Evolutionary conservation across 2,888 invertebrate genomes (phyloP).

Genomic region (Salticus scenicus): DNA sequence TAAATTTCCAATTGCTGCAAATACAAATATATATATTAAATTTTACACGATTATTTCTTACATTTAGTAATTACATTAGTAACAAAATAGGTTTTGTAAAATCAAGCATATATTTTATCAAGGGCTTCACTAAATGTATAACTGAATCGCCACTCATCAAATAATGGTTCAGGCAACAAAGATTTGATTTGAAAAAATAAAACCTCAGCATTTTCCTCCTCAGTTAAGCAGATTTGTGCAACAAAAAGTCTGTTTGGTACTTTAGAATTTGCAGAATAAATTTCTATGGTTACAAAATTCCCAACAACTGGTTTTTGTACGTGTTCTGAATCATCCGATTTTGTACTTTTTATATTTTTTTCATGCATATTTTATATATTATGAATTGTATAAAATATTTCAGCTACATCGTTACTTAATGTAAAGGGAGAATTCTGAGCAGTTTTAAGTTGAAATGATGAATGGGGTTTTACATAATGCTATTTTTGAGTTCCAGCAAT

Average conservation of each 20-base stretch:
- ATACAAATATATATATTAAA: too few relatives aligned
- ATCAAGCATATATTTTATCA: neutral
- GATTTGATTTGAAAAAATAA: neutral
- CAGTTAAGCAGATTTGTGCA: neutral
- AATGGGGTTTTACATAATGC: neutral
- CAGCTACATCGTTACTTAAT: neutral
- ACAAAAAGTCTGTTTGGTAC: neutral
- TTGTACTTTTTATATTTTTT: neutral
- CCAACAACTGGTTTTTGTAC: neutral
- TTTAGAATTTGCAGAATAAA: neutral
- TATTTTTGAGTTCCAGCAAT: neutral
- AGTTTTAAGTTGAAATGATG: neutral
- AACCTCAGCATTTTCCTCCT: neutral
- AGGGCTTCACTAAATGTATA: neutral
- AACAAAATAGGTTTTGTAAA: too few relatives aligned
- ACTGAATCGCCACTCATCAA: neutral
- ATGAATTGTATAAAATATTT: neutral
- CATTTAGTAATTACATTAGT: too few relatives aligned
- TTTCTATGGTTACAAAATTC: neutral
- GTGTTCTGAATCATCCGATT: neutral
- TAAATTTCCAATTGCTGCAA: too few relatives aligned
- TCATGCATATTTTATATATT: constrained; percentile 15
- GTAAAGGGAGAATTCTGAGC: neutral
- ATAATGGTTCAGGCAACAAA: neutral
- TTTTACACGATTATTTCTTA: too few relatives aligned